phyloP scores from a whole-genome alignment of 2,888 invertebrate genomes.

The Branchellion lobata region DNA sequence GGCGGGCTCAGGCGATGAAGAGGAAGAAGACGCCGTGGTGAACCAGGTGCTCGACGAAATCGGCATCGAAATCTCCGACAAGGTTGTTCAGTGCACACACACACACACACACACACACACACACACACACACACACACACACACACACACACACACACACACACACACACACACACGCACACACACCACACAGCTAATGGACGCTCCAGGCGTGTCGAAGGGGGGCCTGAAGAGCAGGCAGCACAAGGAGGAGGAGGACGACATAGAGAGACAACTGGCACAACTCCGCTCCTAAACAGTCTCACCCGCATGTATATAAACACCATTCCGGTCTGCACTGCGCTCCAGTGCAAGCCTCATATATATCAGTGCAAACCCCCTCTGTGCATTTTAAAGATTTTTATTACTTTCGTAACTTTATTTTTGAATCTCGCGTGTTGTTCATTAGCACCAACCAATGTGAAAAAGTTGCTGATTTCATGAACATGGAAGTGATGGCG shows the following conservation, averaged over 20 bases:
- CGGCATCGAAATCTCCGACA: constrained; percentile 87
- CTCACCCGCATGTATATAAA: not conserved
- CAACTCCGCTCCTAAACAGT: constrained; percentile 1
- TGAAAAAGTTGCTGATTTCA: too few species aligned
- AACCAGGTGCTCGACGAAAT: constrained; percentile 89
- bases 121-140: constrained; percentile 23
- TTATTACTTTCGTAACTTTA: too few species aligned
- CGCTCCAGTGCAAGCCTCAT: too few species aligned
- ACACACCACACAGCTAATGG: constrained; percentile 25
- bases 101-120: constrained; percentile 20
- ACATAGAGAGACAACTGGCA: constrained; percentile 32
- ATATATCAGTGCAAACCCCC: too few species aligned
- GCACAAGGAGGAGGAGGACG: not conserved
- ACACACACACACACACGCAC: constrained; percentile 20
- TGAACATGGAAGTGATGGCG: too few species aligned
- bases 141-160: constrained; percentile 23
- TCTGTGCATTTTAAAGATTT: too few species aligned
- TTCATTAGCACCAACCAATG: too few species aligned
- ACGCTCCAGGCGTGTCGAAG: constrained; percentile 26
- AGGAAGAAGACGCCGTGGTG: constrained; percentile 83
- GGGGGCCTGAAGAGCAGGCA: not conserved
- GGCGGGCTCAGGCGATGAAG: constrained; percentile 84
- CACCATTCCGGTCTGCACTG: too few species aligned
- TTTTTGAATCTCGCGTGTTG: too few species aligned
- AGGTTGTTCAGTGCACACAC: constrained; percentile 65